Evolutionary conservation across 2,113 vertebrate species (phyloP).

Genomic region (Rhinogobius similis): DNA sequence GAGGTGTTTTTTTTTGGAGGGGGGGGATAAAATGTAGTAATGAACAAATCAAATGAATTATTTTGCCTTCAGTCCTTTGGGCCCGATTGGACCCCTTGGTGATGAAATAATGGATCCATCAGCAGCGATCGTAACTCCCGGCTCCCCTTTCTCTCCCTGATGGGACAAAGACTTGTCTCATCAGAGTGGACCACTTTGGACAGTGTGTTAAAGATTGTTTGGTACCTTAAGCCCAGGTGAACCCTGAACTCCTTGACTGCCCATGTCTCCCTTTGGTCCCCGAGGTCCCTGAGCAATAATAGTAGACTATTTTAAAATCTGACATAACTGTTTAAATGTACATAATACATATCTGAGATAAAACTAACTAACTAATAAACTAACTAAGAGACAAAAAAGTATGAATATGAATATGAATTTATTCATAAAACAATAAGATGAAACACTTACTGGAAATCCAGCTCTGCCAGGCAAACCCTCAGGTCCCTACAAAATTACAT

Average conservation of each 20-base stretch:
- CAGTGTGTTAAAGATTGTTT: neutral
- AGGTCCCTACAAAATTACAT: conserved; percentile 78
- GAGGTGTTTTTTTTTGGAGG: neutral
- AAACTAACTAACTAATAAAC: too few relatives aligned
- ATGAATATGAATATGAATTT: too few relatives aligned
- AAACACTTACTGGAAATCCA: conserved; percentile 87
- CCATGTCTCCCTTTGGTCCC: conserved; percentile 88
- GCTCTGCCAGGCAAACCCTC: conserved; percentile 86
- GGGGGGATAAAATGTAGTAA: neutral
- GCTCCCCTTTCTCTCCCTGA: conserved; percentile 92
- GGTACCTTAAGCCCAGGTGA: conserved; percentile 76
- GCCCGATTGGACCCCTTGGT: conserved; percentile 79
- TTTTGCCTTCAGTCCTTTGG: conserved; percentile 75
- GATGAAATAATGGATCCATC: conserved; percentile 78
- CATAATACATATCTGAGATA: too few relatives aligned
- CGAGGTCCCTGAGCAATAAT: conserved; percentile 79
- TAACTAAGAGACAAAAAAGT: too few relatives aligned
- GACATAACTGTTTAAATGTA: neutral
- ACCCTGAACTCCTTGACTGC: conserved; percentile 80
- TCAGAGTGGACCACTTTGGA: neutral
- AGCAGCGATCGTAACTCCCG: conserved; percentile 83
- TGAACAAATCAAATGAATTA: neutral
- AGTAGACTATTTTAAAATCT: neutral
- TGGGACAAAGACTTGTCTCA: neutral
- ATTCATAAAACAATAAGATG: neutral